Base-by-base conservation (phyloP, 37 sponge, comb jelly and placozoan genomes). In the Beroe forskalii region DNA sequence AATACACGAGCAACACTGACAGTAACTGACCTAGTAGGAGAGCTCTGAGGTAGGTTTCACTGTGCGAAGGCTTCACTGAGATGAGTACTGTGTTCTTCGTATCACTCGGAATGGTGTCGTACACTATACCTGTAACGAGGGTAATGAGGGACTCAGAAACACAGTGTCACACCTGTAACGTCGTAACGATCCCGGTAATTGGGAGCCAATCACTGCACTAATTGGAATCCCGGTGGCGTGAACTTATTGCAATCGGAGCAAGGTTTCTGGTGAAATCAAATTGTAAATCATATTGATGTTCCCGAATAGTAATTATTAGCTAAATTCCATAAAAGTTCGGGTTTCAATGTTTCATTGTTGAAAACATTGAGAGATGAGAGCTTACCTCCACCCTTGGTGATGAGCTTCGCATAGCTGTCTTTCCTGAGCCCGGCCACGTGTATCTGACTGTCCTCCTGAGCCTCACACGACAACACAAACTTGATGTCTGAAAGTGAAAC, bases 81-180 rank as follows among this genome's bases (percentile, higher is more conserved):
- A 80, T 44, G 4, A 80, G 55, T 0, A 80, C 40, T 37, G 55
- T 44, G 30, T 80, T 80, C 30, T 43, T 17, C 30, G 35, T 23
- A 22, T 80, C 86, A 23, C 86, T 17, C 3, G 86, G 86, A 14
- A 80, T 43, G 30, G 37, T 22, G 35, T 80, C 86, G 22, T 80
- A 80, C 8, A 80, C 28, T 4, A 80, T 22, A n/a, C 86, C 86
- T 80, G 72, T 1, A 9, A 69, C 4, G 25, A 64, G 55, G 6
- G 55, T 48, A 6, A 48, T 12, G 6, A 48, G 55, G 55, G 6
- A 48, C 55, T n/a, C n/a, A n/a, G n/a, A n/a, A n/a, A n/a, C n/a
- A n/a, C n/a, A n/a, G n/a, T n/a, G n/a, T n/a, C n/a, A n/a, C n/a
- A n/a, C n/a, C n/a, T n/a, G n/a, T n/a, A n/a, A n/a, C n/a, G n/a